phyloP scores from a whole-genome alignment of 2,113 vertebrate species.

The Halichoeres trimaculatus region DNA sequence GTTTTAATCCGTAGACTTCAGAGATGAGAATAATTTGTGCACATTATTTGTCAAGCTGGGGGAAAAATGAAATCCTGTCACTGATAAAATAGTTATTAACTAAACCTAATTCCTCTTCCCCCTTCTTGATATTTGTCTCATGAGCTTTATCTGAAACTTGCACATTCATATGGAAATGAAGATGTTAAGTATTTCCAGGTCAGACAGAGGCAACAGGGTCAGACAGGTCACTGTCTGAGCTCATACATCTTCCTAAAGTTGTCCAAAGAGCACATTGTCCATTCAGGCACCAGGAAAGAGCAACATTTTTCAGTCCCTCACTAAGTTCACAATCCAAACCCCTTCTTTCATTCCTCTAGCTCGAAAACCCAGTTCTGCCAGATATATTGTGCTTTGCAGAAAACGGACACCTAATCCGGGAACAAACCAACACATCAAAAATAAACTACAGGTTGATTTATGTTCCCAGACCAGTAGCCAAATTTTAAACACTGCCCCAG shows the following conservation, averaged over 20 bases:
- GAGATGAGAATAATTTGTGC: neutral
- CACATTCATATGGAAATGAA: conserved; percentile 48
- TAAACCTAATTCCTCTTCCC: neutral
- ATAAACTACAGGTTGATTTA: conserved; percentile 7
- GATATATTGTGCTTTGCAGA: neutral
- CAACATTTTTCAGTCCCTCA: conserved; percentile 35
- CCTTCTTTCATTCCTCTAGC: neutral
- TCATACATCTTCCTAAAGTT: conserved; percentile 20
- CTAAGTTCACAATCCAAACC: conserved; percentile 6
- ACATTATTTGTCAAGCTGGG: neutral
- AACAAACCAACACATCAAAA: conserved; percentile 25
- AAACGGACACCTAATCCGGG: conserved; percentile 12
- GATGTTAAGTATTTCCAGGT: conserved; percentile 44
- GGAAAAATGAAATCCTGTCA: neutral
- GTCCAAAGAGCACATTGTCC: conserved; percentile 39
- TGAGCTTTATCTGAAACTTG: neutral
- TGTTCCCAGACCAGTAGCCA: conserved; percentile 4
- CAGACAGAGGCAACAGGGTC: conserved; percentile 46
- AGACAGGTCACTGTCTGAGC: conserved; percentile 36
- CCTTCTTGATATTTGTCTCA: neutral
- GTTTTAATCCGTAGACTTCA: neutral
- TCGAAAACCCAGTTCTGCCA: too few relatives aligned
- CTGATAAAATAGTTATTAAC: neutral
- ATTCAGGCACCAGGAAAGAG: conserved; percentile 27
- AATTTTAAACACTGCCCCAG: neutral